phyloP scores from a whole-genome alignment of 2,113 vertebrate species.

The Agapornis roseicollis region DNA sequence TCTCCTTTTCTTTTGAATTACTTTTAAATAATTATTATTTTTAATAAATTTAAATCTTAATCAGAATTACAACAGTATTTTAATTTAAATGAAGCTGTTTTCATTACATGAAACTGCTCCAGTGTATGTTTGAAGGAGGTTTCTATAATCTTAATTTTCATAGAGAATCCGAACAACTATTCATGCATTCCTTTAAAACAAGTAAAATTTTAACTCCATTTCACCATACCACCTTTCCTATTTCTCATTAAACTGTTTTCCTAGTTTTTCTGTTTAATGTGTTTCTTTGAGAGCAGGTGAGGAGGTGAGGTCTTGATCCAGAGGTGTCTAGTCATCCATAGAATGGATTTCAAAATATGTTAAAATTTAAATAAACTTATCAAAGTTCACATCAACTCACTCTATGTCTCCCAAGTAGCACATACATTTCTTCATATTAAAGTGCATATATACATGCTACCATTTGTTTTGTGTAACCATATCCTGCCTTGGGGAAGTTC shows the following conservation, averaged over 20 bases:
- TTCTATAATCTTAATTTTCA: neutral
- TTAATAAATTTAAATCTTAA: neutral
- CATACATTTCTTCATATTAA: neutral
- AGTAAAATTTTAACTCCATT: neutral
- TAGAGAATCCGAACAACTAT: neutral
- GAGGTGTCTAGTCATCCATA: neutral
- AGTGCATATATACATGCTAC: neutral
- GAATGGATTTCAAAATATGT: neutral
- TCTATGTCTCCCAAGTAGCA: neutral
- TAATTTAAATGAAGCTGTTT: neutral
- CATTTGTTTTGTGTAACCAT: neutral
- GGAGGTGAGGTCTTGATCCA: neutral
- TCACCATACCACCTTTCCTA: neutral
- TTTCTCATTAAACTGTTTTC: neutral
- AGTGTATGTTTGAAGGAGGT: neutral
- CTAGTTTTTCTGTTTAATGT: neutral
- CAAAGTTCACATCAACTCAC: neutral
- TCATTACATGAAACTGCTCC: neutral
- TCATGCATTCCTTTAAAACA: neutral
- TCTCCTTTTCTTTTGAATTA: neutral
- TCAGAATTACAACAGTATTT: neutral
- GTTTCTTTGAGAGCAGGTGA: neutral
- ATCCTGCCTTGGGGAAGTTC: neutral
- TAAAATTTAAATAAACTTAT: neutral
- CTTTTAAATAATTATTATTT: neutral